These are phyloP conservation scores for Apogon hyalosoma DNA, from an alignment of 2,797 vertebrate genomes.

Conservation along the genomic window DNA sequence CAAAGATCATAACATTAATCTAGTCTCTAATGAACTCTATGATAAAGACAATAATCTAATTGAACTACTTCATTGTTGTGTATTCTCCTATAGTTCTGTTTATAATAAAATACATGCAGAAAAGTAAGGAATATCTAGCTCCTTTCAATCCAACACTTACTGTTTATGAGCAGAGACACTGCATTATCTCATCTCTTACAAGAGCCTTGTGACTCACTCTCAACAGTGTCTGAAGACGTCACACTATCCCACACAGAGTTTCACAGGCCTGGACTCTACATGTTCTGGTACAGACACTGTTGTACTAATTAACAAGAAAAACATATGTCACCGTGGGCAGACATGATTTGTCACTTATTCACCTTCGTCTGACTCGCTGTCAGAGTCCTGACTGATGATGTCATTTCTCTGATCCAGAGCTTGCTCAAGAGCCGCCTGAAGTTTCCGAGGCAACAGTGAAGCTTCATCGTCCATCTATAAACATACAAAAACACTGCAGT, in stretches of 20 bases:
- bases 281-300: slow-evolving; percentile 6
- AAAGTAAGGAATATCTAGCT: background rate
- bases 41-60: too few species aligned
- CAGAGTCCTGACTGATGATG: slow-evolving; percentile 96
- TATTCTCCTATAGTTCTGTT: too few species aligned
- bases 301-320: slow-evolving; percentile 42
- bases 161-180: slow-evolving; percentile 11
- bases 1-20: too few species aligned
- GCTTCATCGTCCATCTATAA: slow-evolving; percentile 98
- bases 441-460: slow-evolving; percentile 94
- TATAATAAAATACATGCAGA: too few species aligned
- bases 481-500: slow-evolving; percentile 57
- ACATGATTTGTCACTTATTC: slow-evolving; percentile 65
- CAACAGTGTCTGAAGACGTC: slow-evolving; percentile 4
- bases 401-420: slow-evolving; percentile 96
- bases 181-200: slow-evolving; percentile 18
- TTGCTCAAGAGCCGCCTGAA: slow-evolving; percentile 97
- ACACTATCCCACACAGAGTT: slow-evolving; percentile 21
- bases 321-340: slow-evolving; percentile 45
- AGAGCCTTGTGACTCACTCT: slow-evolving; percentile 46
- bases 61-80: too few species aligned
- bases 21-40: background rate
- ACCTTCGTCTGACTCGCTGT: slow-evolving; percentile 99
- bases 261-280: slow-evolving; percentile 32
- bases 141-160: background rate